Conservation (phyloP, 2,888 invertebrate genomes). For the Perizoma flavofasciatum region DNA sequence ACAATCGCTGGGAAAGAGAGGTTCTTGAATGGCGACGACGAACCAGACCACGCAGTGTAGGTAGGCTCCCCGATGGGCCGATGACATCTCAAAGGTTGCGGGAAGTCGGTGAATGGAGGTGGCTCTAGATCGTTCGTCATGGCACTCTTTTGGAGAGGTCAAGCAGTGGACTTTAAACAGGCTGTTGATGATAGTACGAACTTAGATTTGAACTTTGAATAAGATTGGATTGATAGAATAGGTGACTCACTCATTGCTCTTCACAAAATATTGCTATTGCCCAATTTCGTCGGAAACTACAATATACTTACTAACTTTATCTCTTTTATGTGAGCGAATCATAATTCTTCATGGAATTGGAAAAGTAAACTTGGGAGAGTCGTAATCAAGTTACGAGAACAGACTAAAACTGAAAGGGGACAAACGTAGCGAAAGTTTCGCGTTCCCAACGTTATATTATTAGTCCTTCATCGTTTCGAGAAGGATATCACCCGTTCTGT, state of each 20-base stretch:
- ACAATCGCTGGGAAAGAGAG: too few species aligned
- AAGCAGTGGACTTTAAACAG: too few species aligned
- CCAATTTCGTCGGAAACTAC: constrained; percentile 21
- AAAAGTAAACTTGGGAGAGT: constrained; percentile 29
- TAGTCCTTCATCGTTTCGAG: constrained; percentile 40
- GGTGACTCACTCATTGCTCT: constrained; percentile 4
- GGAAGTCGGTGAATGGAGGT: too few species aligned
- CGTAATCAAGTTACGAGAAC: constrained; percentile 44
- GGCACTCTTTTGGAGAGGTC: too few species aligned
- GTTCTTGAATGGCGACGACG: too few species aligned
- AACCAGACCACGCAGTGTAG: too few species aligned
- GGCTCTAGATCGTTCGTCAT: too few species aligned
- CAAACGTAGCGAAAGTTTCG: constrained; percentile 44
- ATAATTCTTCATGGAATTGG: constrained; percentile 21
- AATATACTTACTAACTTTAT: background rate
- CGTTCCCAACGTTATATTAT: constrained; percentile 44
- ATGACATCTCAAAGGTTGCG: too few species aligned
- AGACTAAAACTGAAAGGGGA: constrained; percentile 43
- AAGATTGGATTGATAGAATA: constrained; percentile 7
- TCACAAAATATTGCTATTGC: constrained; percentile 11
- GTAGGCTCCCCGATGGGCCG: too few species aligned
- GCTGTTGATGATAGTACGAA: too few species aligned
- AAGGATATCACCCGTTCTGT: constrained; percentile 50
- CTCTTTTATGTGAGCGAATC: constrained; percentile 11
- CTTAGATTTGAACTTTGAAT: constrained; percentile 2